phyloP scores from a whole-genome alignment of 2,797 vertebrate species.

The Ciconia nigra region DNA sequence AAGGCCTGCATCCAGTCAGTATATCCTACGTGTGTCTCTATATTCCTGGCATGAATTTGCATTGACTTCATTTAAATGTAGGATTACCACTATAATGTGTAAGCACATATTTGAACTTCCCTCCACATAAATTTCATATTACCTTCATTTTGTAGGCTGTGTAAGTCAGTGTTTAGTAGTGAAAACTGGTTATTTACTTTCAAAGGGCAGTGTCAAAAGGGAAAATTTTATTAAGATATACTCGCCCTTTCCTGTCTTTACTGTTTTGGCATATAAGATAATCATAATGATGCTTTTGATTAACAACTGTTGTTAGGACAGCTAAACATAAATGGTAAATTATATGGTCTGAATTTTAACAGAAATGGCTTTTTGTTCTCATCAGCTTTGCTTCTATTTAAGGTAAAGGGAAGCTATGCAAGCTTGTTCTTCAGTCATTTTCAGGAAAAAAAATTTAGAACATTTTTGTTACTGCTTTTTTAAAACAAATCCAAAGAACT shows the following conservation, averaged over 20 bases:
- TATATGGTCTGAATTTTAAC: background rate
- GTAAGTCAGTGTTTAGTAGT: background rate
- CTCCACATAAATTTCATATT: background rate
- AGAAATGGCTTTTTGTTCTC: background rate
- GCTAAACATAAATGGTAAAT: background rate
- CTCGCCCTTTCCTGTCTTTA: background rate
- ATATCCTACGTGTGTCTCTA: background rate
- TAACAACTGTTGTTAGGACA: background rate
- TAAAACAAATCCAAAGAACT: background rate
- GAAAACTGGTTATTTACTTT: background rate
- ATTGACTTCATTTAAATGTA: background rate
- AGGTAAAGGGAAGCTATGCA: background rate
- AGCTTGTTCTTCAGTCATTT: background rate
- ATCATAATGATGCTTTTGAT: background rate
- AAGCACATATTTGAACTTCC: background rate
- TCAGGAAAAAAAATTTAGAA: background rate
- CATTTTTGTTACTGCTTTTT: background rate
- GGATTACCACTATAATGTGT: background rate
- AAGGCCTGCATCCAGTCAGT: background rate
- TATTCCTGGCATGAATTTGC: background rate
- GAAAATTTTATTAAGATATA: background rate
- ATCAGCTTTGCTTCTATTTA: background rate
- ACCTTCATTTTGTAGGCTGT: background rate
- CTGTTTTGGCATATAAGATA: background rate
- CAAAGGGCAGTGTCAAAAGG: background rate